Evolutionary conservation across 2,888 invertebrate species (phyloP), one percentile per base, ranked within the genome.

Genomic region (Entomobrya proxima): DNA sequence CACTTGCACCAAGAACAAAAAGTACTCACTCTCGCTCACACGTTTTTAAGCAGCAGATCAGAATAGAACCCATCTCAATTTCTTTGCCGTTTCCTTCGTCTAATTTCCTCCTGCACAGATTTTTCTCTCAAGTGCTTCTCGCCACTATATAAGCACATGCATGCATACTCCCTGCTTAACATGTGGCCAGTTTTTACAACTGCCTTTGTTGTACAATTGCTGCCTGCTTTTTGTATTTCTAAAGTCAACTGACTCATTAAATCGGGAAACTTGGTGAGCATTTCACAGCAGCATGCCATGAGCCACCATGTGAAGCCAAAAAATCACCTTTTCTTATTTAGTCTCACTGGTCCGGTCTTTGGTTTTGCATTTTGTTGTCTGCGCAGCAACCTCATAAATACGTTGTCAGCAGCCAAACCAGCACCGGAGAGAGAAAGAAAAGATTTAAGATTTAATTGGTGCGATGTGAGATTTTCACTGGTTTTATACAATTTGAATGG

Each of bases 331-430:
- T 27, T 74, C 3, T 32, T 18, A 13, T 47, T 18, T 47, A 27
- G 1, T 47, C 44, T 2, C 24, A 24, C 30, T 27, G 72, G 67
- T 40, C 61, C 44, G 40, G n/a, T n/a, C n/a, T 30, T 32, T 35
- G 18, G 13, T 37, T 21, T 69, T 11, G 40, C 6, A n/a, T n/a
- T 50, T 30, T 24, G 18, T 37, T 13, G 37, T 32, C 64, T 47
- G 18, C 58, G 24, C 6, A 76, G 21, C 76, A 76, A 76, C 32
- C 83, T 83, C 83, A 83, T 83, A 83, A 83, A 83, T 76, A 76
- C 52, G 44, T 82, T 82, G 82, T 82, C 83, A 83, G 76, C 11
- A n/a, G n/a, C n/a, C n/a, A n/a, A n/a, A n/a, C n/a, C n/a, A n/a
- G n/a, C n/a, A n/a, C n/a, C n/a, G n/a, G 32, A 24, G 44, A 64